These are phyloP conservation scores for Criorhina ranunculi DNA, from an alignment of 2,888 invertebrate genomes.

Conservation along the genomic window DNA sequence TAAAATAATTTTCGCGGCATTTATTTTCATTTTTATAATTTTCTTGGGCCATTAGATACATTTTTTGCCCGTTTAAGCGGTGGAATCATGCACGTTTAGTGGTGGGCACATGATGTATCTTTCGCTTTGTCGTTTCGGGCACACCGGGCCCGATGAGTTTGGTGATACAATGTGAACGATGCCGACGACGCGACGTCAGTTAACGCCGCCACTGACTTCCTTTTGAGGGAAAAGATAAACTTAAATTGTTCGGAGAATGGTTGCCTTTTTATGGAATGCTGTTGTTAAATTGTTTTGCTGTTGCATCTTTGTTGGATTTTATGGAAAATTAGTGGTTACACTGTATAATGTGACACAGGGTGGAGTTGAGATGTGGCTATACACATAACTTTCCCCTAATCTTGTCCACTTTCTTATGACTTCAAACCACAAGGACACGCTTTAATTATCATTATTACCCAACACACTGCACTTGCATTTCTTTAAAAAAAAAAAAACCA, in stretches of 20 bases:
- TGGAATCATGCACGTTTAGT: constrained; percentile 61
- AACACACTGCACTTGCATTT: constrained; percentile 48
- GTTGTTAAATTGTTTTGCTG: background rate
- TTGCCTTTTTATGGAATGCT: constrained; percentile 28
- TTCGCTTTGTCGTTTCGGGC: background rate
- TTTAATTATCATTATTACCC: background rate
- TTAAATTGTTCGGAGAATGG: constrained; percentile 53
- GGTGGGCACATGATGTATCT: constrained; percentile 35
- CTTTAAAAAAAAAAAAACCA: constrained; percentile 23
- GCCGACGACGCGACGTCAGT: constrained; percentile 17
- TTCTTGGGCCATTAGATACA: constrained; percentile 60
- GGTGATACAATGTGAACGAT: constrained; percentile 49
- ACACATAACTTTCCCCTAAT: too few relatives aligned
- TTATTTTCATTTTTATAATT: constrained; percentile 58
- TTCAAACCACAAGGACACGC: background rate
- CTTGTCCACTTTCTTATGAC: background rate
- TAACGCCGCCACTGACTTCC: constrained; percentile 38
- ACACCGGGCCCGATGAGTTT: constrained; percentile 22
- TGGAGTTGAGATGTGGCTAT: too few relatives aligned
- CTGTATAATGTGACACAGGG: background rate
- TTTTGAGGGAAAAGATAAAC: constrained; percentile 47
- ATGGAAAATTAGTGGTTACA: background rate
- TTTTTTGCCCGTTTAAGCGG: constrained; percentile 48
- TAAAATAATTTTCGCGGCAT: constrained; percentile 76
- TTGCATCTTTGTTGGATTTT: constrained; percentile 3